Percentiles rank a stretch among this genome's conserved stretches.
Conservation (phyloP, 2,113 vertebrate species). For the Mustela lutreola region DNA sequence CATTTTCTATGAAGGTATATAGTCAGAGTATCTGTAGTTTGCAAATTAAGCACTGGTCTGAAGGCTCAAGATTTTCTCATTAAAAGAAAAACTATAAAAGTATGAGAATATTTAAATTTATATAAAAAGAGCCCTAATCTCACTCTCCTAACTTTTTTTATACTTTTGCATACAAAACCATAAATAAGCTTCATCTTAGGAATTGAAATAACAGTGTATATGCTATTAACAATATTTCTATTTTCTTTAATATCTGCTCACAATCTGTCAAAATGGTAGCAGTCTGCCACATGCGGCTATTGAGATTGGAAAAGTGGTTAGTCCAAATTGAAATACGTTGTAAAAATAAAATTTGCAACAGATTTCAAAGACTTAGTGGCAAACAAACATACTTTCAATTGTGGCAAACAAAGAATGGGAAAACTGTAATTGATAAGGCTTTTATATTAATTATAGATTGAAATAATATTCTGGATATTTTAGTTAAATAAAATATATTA, state of each 20-base stretch:
- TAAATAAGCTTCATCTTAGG: background rate
- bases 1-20: conserved; percentile 3
- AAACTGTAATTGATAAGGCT: background rate
- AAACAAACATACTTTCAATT: background rate
- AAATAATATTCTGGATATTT: background rate
- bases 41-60: background rate
- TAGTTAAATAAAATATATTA: background rate
- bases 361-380: background rate
- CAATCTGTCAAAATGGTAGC: background rate
- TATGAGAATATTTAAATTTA: conserved; percentile 11
- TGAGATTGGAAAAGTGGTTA: background rate
- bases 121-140: background rate
- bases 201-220: background rate
- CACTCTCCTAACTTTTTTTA: background rate
- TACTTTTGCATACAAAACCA: background rate
- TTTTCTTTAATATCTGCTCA: background rate
- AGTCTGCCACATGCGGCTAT: background rate
- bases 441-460: background rate
- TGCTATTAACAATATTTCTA: background rate
- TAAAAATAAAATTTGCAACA: background rate
- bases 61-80: background rate
- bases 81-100: background rate
- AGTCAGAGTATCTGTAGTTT: background rate
- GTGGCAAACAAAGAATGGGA: background rate
- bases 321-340: background rate